A percentile compares a stretch with the other conserved stretches of the same genome.
phyloP scores from a whole-genome alignment of 2,113 vertebrate species.

The Scatophagus argus region DNA sequence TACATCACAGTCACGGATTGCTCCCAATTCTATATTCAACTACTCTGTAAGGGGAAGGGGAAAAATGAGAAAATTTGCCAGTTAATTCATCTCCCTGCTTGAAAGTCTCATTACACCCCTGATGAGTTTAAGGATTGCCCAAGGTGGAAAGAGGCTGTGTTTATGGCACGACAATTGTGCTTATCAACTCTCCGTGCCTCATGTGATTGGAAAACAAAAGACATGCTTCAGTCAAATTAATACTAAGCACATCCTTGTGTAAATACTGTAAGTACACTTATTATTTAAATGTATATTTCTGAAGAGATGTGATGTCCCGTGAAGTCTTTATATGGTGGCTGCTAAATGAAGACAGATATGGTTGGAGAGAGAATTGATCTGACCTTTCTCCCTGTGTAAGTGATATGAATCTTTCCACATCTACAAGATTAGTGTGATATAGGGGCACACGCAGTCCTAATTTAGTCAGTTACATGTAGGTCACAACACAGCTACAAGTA shows the following conservation, averaged over 20 bases:
- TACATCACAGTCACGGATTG: conserved; percentile 52
- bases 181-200: conserved; percentile 57
- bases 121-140: conserved; percentile 83
- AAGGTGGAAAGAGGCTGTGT: conserved; percentile 72
- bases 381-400: conserved; percentile 75
- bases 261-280: conserved; percentile 64
- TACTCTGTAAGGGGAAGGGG: conserved; percentile 33
- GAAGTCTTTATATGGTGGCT: conserved; percentile 29
- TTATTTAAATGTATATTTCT: conserved; percentile 74
- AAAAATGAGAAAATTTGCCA: conserved; percentile 75
- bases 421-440: conserved; percentile 73
- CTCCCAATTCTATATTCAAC: conserved; percentile 46
- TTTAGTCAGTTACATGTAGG: conserved; percentile 70
- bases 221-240: conserved; percentile 66
- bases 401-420: conserved; percentile 77
- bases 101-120: conserved; percentile 85
- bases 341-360: conserved; percentile 79
- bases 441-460: conserved; percentile 67
- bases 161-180: conserved; percentile 74
- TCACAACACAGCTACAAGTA: conserved; percentile 62
- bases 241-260: conserved; percentile 57
- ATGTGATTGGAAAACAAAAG: conserved; percentile 76
- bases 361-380: conserved; percentile 76
- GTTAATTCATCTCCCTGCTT: conserved; percentile 86
- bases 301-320: conserved; percentile 34